Conservation (phyloP, 2,113 vertebrate genomes). For the Sterna hirundo region DNA sequence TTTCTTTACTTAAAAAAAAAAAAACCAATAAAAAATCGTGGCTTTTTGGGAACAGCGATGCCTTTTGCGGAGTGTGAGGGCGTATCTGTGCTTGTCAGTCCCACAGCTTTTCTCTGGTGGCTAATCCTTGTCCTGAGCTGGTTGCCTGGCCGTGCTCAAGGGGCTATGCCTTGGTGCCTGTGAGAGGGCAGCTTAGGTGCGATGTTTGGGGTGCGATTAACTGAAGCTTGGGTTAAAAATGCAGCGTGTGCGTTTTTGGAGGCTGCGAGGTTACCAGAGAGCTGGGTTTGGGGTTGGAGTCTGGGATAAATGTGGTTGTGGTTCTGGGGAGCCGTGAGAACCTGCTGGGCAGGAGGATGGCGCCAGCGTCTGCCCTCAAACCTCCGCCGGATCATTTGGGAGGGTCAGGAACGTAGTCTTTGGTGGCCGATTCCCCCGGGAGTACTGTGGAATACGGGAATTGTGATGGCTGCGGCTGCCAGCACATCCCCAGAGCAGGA, state of each 20-base stretch:
- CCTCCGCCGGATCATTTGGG: neutral
- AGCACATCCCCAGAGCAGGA: neutral
- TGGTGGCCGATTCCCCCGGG: fast-evolving
- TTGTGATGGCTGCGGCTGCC: neutral
- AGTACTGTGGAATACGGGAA: neutral
- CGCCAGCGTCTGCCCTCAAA: neutral
- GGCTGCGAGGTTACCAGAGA: neutral
- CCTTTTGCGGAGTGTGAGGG: fast-evolving
- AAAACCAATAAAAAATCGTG: too few relatives aligned
- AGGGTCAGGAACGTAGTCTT: neutral
- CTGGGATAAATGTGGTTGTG: neutral
- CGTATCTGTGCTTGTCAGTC: too few relatives aligned
- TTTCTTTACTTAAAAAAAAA: neutral
- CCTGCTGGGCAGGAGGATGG: neutral
- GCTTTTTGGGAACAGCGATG: neutral
- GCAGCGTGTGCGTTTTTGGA: fast-evolving
- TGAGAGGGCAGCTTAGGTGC: too few relatives aligned
- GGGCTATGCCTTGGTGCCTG: neutral
- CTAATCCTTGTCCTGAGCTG: neutral
- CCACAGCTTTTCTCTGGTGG: neutral
- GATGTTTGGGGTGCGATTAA: neutral
- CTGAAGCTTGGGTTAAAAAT: neutral
- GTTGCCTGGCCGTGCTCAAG: fast-evolving
- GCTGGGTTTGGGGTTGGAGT: neutral
- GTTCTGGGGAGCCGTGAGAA: neutral